A percentile compares a stretch with the other conserved stretches of the same genome.
phyloP scores from a whole-genome alignment of 2,797 vertebrate species.

The Mus minutoides region DNA sequence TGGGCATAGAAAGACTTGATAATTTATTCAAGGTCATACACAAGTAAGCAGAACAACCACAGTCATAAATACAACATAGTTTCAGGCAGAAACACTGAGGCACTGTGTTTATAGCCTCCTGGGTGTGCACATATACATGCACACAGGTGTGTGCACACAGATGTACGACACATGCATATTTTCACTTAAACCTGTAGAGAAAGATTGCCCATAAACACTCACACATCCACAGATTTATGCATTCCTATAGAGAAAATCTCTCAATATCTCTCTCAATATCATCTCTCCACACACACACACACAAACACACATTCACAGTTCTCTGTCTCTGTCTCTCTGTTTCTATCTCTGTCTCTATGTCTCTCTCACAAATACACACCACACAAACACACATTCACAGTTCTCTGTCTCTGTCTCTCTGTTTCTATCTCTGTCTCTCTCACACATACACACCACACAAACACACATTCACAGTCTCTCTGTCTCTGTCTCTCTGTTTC shows the following conservation, averaged over 20 bases:
- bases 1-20: not conserved
- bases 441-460: too few species aligned
- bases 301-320: too few species aligned
- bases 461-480: not conserved
- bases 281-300: too few species aligned
- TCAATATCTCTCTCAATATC: not conserved
- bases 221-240: not conserved
- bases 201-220: not conserved
- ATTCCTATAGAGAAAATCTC: not conserved
- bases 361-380: too few species aligned
- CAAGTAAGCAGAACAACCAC: not conserved
- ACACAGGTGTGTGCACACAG: not conserved
- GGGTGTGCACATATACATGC: not conserved
- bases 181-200: not conserved
- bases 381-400: not conserved
- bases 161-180: not conserved
- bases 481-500: not conserved
- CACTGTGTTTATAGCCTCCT: not conserved
- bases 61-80: not conserved
- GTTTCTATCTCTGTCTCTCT: too few species aligned
- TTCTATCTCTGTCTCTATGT: too few species aligned
- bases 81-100: not conserved
- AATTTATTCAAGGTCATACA: not conserved
- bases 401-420: too few species aligned
- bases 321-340: not conserved